Percentiles rank a stretch among this genome's conserved stretches.
These are phyloP conservation scores for Belonocnema kinseyi DNA, from an alignment of 1,140 invertebrate genomes.

Conservation along the genomic window DNA sequence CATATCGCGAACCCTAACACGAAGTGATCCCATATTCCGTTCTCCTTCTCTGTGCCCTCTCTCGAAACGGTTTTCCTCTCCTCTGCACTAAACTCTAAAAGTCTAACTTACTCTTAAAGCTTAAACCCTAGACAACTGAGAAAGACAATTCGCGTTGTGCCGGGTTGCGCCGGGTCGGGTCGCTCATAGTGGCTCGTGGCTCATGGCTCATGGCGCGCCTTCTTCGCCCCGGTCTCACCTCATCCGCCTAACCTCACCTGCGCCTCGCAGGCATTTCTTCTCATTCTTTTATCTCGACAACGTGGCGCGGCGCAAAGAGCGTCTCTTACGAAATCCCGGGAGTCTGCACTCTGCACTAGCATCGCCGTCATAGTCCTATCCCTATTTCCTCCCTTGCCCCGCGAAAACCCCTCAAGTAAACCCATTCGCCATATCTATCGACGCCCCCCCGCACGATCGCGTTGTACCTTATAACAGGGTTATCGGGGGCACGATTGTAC, in stretches of 20 bases:
- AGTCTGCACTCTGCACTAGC: conserved; percentile 22
- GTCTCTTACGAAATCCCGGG: conserved; percentile 46
- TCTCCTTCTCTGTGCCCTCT: conserved; percentile 44
- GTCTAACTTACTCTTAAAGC: neutral
- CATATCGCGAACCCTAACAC: conserved; percentile 44
- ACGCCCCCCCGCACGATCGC: conserved; percentile 40
- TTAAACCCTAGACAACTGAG: neutral
- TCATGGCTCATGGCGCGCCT: conserved; percentile 55
- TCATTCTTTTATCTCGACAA: conserved; percentile 49
- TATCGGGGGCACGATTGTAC: conserved; percentile 37
- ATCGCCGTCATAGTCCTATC: neutral
- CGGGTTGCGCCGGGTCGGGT: conserved; percentile 47
- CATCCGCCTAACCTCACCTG: conserved; percentile 51
- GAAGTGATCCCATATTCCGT: conserved; percentile 57
- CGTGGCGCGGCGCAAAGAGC: conserved; percentile 47
- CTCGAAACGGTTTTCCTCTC: conserved; percentile 12
- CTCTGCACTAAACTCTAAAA: conserved; percentile 27
- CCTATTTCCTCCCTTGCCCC: neutral
- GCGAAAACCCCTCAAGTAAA: neutral
- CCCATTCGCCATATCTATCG: conserved; percentile 12
- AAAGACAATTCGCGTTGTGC: conserved; percentile 28
- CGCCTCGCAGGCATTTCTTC: conserved; percentile 57
- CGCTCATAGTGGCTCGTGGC: conserved; percentile 39
- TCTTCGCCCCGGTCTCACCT: conserved; percentile 54
- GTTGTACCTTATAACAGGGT: conserved; percentile 45